Base-by-base conservation (phyloP, 1,140 invertebrate species). In the Drosophila varians region DNA sequence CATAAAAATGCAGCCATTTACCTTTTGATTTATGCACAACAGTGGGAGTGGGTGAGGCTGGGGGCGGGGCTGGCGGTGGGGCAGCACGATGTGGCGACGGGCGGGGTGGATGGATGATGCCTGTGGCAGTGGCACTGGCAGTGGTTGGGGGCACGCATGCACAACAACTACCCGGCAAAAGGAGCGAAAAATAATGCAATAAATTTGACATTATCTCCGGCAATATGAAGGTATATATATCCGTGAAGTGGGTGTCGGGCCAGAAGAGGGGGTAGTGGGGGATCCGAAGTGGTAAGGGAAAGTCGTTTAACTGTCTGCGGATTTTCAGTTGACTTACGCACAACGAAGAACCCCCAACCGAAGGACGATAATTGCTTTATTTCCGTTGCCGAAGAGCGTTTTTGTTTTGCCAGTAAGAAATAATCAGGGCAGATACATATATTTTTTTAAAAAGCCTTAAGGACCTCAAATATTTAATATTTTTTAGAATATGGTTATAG, bases 1-100 rank as follows among this genome's bases (percentile, higher is more conserved):
- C 82, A 87, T 87, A 87, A 87, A 87, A 87, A 87, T 87, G 82
- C 82, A 87, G 82, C 82, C 82, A 87, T 87, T 87, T 87, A 87
- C 82, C 82, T 87, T 87, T 87, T 87, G 82, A 87, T 87, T 87
- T 87, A 87, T 87, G 82, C 82, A 51, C 73, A 87, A 70, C 74
- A 77, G 48, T 49, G 74, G 21, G 26, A 47, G 26, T 52, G 38
- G 40, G 9, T 36, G 8, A 46, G 12, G 45, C 23, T 25, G 23
- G 11, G 8, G 11, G 23, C 12, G 31, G 16, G 9, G n/a, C n/a
- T 3, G 31, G 25, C 12, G 31, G 25, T 11, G 11, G 8, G 6
- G n/a, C 36, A 14, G n/a, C 36, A 12, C 14, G 49, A 31, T 19
- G 16, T 34, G 34, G 26, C 14, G 43, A 14, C 19, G 56, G 52